phyloP scores from a whole-genome alignment of 2,113 vertebrate genomes.

The Neofelis nebulosa region DNA sequence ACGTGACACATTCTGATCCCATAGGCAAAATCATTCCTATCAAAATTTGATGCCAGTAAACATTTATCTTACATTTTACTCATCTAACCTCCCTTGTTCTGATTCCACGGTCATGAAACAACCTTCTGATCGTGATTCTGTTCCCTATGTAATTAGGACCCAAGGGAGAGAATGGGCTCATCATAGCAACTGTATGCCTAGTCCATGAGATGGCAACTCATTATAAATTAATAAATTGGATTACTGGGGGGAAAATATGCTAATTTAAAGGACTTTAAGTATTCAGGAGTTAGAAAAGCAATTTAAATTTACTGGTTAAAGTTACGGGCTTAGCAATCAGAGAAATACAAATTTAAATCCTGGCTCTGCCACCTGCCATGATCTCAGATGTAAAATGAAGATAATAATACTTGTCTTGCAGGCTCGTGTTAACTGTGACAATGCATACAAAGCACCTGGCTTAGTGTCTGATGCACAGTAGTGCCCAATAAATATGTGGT shows the following conservation, averaged over 20 bases:
- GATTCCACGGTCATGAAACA: background rate
- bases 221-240: constrained; percentile 26
- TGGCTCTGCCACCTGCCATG: background rate
- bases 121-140: background rate
- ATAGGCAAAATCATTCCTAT: background rate
- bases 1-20: background rate
- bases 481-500: background rate
- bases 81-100: background rate
- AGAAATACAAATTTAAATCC: background rate
- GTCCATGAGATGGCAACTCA: background rate
- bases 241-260: background rate
- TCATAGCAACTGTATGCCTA: background rate
- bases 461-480: background rate
- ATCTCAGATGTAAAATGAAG: background rate
- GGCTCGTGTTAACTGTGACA: background rate
- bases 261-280: constrained; percentile 15
- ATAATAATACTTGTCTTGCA: background rate
- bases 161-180: background rate
- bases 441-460: background rate
- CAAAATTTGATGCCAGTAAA: background rate
- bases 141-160: background rate
- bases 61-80: background rate
- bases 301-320: background rate
- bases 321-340: background rate
- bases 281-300: constrained; percentile 7